phyloP scores from a whole-genome alignment of 2,113 vertebrate species.

The Nerophis ophidion region DNA sequence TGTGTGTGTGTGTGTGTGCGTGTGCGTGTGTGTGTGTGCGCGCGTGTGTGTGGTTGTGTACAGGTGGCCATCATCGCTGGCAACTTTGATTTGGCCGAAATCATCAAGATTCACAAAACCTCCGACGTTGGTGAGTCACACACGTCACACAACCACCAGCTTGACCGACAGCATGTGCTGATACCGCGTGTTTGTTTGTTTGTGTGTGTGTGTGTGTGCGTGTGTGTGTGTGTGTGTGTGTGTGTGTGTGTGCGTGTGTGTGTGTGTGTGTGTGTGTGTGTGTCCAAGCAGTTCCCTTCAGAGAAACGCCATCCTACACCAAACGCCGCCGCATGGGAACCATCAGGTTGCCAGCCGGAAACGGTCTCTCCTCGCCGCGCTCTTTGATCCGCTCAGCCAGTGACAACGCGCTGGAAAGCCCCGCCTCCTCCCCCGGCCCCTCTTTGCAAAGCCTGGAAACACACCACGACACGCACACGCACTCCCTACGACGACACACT shows the following conservation, averaged over 20 bases:
- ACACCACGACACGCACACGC: slow-evolving; percentile 63
- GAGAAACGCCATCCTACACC: slow-evolving; percentile 92
- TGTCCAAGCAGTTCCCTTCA: slow-evolving; percentile 83
- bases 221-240: slow-evolving; percentile 15
- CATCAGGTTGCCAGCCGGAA: slow-evolving; percentile 62
- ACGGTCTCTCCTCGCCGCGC: slow-evolving; percentile 80
- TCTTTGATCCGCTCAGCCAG: slow-evolving; percentile 90
- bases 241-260: slow-evolving; percentile 9
- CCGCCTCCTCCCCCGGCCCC: slow-evolving; percentile 84
- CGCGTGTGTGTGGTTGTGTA: slow-evolving; percentile 18
- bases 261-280: slow-evolving; percentile 26
- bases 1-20: too few relatives aligned
- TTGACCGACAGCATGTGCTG: background rate
- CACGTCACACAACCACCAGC: background rate
- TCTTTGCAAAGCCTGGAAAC: slow-evolving; percentile 86
- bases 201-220: too few relatives aligned
- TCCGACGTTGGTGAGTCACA: slow-evolving; percentile 89
- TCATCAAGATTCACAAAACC: slow-evolving; percentile 94
- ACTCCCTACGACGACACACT: slow-evolving; percentile 63
- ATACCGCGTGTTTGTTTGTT: too few relatives aligned
- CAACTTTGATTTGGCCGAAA: slow-evolving; percentile 94
- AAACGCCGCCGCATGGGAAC: slow-evolving; percentile 73
- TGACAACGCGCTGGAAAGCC: slow-evolving; percentile 88
- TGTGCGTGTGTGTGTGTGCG: too few relatives aligned
- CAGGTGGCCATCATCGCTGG: slow-evolving; percentile 97